phyloP scores from a whole-genome alignment of 1,140 invertebrate species.

The Neodiprion lecontei region DNA sequence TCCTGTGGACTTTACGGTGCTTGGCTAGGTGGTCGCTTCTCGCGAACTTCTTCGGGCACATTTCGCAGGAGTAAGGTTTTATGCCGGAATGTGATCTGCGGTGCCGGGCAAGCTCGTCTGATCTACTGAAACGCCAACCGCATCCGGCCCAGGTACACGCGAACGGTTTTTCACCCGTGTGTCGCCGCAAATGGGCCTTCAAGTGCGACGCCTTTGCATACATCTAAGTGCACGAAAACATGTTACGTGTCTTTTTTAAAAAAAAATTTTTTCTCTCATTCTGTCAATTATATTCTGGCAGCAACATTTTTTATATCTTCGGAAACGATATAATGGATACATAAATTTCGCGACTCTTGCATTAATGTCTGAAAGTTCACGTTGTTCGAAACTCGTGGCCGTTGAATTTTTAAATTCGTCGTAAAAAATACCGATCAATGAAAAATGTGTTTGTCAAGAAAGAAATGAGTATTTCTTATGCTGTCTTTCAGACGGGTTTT shows the following conservation, averaged over 20 bases:
- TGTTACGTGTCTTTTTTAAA: neutral
- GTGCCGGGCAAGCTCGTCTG: conserved; percentile 89
- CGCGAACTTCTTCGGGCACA: conserved; percentile 87
- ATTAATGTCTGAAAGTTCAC: conserved; percentile 8
- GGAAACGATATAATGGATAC: conserved; percentile 39
- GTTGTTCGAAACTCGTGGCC: neutral
- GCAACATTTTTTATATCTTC: conserved; percentile 59
- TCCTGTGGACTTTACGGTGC: conserved; percentile 84
- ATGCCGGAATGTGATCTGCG: conserved; percentile 82
- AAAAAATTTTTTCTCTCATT: conserved; percentile 8
- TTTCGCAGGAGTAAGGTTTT: conserved; percentile 85
- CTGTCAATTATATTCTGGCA: conserved; percentile 60
- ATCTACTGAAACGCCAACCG: conserved; percentile 91
- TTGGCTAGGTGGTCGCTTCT: conserved; percentile 91
- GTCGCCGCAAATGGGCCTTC: conserved; percentile 90
- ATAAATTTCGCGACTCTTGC: neutral
- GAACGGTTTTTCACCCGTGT: conserved; percentile 96
- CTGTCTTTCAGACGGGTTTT: no score
- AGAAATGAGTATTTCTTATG: no score
- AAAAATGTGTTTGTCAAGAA: neutral
- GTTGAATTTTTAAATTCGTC: neutral
- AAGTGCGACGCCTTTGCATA: conserved; percentile 95
- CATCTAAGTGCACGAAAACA: conserved; percentile 54
- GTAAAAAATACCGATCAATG: conserved; percentile 22
- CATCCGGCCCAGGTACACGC: conserved; percentile 90